These are phyloP conservation scores for Merops nubicus DNA, from an alignment of 2,113 vertebrate species.

Conservation along the genomic window DNA sequence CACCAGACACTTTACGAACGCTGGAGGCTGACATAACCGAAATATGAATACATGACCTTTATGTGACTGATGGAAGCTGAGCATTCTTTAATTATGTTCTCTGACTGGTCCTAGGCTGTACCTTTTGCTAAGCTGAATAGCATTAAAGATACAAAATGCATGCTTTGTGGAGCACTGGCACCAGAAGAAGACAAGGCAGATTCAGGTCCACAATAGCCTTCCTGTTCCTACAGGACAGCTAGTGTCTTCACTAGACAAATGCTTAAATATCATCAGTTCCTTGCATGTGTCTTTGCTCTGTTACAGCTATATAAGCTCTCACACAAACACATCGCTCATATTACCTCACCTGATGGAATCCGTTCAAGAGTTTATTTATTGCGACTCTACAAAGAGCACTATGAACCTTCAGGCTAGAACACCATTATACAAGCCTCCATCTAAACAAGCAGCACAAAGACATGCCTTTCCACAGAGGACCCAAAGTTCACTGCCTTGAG, in stretches of 20 bases:
- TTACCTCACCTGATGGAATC: background rate
- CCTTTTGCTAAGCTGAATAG: background rate
- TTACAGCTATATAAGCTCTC: background rate
- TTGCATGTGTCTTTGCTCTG: background rate
- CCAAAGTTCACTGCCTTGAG: background rate
- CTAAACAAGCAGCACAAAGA: background rate
- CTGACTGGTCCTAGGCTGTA: background rate
- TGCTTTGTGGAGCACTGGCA: background rate
- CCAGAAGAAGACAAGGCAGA: background rate
- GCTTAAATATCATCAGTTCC: background rate
- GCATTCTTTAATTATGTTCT: background rate
- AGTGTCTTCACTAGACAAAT: background rate
- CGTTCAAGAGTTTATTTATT: background rate
- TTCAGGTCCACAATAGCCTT: background rate
- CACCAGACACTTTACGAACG: background rate
- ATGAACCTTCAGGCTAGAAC: background rate
- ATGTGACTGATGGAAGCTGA: background rate
- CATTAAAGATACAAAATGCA: background rate
- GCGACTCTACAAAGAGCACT: background rate
- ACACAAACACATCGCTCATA: background rate
- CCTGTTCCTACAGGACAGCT: slow-evolving; percentile 5
- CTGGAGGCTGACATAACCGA: background rate
- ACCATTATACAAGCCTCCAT: background rate
- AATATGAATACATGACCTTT: background rate
- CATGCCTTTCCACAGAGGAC: background rate